Base-by-base conservation (phyloP, 2,797 vertebrate genomes). In the Pyrocephalus nanus region DNA sequence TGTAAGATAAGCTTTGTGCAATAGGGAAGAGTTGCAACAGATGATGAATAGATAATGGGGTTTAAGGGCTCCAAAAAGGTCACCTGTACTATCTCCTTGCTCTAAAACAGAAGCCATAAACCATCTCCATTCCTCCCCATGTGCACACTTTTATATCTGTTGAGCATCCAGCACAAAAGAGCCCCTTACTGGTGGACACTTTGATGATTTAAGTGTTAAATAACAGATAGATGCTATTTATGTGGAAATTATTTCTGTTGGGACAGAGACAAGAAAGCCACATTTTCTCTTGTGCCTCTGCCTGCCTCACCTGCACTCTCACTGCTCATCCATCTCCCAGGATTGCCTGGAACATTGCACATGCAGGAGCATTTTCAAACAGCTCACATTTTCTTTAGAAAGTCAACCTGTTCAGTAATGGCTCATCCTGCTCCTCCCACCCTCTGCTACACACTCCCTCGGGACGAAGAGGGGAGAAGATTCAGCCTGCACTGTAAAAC, bases 341-440 rank as follows among this genome's bases (percentile, higher is more conserved):
- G 93, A 96, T 94, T 93, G 96, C 92, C 88, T 89, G 57, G 90
- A 95, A 96, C 90, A 64, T 43, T 91, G 90, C 90, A 92, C 93
- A 94, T 92, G 90, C 45, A 93, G 72, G 38, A 96, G 92, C 93
- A 96, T 95, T 96, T 96, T 95, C 90, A 96, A 96, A 95, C 94
- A 94, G 94, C 93, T 96, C 94, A 93, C 93, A 95, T 94, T 96
- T 94, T 90, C 95, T 92, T 94, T 82, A 85, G 93, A 94, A 95
- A 96, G 94, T 94, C 95, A 96, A 85, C 92, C 83, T 92, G 80
- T 88, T 93, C 90, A 38, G 80, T 94, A 95, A 96, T 94, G 94
- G 93, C 90, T 95, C 86, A 92, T 93, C 71, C 95, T 64, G 90
- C 92, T 95, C 94, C 96, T 96, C 95, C 95, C 94, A 95, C 83